Evolutionary conservation across 2,113 vertebrate genomes (phyloP), one percentile per base, ranked within the genome.

Genomic region (Podarcis cretensis): DNA sequence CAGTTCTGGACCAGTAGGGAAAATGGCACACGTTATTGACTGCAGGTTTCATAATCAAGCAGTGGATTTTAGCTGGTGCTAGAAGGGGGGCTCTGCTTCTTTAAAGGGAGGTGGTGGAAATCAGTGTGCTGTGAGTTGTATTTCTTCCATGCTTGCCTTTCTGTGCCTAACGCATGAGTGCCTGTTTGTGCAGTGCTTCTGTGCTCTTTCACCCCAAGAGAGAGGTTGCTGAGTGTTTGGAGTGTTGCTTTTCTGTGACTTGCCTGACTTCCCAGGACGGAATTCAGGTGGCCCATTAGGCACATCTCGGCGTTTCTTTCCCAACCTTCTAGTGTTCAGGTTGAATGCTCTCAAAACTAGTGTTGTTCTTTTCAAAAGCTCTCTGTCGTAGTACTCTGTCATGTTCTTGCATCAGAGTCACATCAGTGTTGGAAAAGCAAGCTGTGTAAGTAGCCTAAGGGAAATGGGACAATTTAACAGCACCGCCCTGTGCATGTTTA

Each of bases 91-190:
- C 48, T 54, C 1, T 18, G 30, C 59, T 89, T 82, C 71, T 78
- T 84, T 48, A 32, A 89, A 91, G 88, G 27, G 27, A 20, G 7
- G 57, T 40, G 7, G 12, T 6, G 35, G 12, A 40, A 78, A 73
- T 83, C 1, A 0, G 25, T 48, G 6, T 80, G 27, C 1, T 20
- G 78, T 76, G 59, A 9, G 25, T 10, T 32, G 2, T 6, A 12
- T n/a, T 21, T 32, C 73, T 71, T 87, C 69, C 83, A 27, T 16
- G 54, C 43, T 82, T 69, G 23, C 30, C 65, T 86, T 73, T 77
- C 1, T 4, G 0, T 1, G 18, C 59, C 4, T 30, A 48, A 12
- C 23, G 66, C 48, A 12, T 1, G 2, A 0, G 27, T 14, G 83
- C 21, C 35, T 2, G 1, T 20, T 3, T 73, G n/a, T 90, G 65